phyloP scores from a whole-genome alignment of 2,797 vertebrate genomes.

The Gorsachius magnificus region DNA sequence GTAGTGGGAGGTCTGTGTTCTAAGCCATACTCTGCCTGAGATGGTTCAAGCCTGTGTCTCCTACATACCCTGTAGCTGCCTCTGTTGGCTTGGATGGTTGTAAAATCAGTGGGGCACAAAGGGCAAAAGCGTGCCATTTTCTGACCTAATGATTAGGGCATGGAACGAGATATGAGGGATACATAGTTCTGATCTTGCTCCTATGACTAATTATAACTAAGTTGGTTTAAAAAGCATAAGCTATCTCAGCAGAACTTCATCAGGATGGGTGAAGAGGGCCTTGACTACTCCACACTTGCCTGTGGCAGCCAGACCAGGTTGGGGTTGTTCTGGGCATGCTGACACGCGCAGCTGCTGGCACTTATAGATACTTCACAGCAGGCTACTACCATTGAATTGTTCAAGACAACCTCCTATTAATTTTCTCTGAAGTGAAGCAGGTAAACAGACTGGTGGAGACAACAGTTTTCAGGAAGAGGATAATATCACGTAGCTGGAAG shows the following conservation, averaged over 20 bases:
- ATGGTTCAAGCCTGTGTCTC: background rate
- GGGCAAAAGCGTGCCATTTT: background rate
- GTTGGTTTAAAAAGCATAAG: background rate
- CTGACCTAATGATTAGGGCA: background rate
- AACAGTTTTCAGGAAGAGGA: background rate
- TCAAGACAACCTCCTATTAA: background rate
- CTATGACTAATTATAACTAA: rapidly evolving
- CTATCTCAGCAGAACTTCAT: background rate
- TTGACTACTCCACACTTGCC: background rate
- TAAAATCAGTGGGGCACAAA: background rate
- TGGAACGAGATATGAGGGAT: background rate
- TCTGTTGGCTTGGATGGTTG: background rate
- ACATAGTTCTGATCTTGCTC: background rate
- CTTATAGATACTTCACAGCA: background rate
- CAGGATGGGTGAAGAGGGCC: background rate
- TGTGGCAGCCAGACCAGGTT: background rate
- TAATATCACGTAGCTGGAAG: background rate
- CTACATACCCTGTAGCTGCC: background rate
- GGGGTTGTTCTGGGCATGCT: background rate
- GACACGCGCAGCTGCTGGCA: background rate
- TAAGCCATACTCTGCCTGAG: background rate
- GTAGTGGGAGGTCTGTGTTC: background rate
- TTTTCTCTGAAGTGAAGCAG: background rate
- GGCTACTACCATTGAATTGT: background rate
- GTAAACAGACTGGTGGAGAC: background rate